Percentiles rank a stretch among this genome's conserved stretches.
These are phyloP conservation scores for Megaceryle alcyon DNA, from an alignment of 2,797 vertebrate species.

Conservation along the genomic window DNA sequence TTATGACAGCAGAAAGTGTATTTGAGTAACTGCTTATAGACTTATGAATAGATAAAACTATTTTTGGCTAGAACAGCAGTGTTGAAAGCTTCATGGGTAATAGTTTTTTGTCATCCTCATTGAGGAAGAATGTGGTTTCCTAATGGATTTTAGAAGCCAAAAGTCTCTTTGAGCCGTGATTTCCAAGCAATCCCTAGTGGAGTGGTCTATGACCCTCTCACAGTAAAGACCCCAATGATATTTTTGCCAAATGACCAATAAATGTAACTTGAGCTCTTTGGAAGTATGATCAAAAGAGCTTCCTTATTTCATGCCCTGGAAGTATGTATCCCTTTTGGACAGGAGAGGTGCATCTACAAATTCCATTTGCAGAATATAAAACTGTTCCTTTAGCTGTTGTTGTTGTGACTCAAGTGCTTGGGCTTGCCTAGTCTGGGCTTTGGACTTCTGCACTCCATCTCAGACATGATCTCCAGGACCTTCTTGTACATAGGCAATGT, in stretches of 20 bases:
- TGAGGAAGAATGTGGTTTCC: neutral
- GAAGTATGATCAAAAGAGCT: neutral
- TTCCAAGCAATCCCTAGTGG: neutral
- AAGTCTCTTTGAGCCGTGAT: neutral
- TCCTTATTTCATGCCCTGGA: neutral
- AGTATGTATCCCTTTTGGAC: neutral
- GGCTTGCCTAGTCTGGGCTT: neutral
- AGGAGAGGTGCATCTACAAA: neutral
- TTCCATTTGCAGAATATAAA: neutral
- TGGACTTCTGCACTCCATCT: neutral
- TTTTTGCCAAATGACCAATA: neutral
- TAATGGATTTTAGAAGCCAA: neutral
- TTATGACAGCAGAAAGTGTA: neutral
- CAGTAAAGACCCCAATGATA: neutral
- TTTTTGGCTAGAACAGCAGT: neutral
- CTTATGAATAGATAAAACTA: neutral
- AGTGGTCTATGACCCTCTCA: neutral
- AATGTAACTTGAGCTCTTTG: neutral
- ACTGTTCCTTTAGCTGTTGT: neutral
- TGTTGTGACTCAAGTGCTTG: rapidly evolving
- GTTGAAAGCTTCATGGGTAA: neutral
- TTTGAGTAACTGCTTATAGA: neutral
- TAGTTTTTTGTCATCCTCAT: neutral
- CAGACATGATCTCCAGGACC: neutral
- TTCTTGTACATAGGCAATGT: neutral